Conservation (phyloP, 2,797 vertebrate genomes). For the Xerus rutilus region DNA sequence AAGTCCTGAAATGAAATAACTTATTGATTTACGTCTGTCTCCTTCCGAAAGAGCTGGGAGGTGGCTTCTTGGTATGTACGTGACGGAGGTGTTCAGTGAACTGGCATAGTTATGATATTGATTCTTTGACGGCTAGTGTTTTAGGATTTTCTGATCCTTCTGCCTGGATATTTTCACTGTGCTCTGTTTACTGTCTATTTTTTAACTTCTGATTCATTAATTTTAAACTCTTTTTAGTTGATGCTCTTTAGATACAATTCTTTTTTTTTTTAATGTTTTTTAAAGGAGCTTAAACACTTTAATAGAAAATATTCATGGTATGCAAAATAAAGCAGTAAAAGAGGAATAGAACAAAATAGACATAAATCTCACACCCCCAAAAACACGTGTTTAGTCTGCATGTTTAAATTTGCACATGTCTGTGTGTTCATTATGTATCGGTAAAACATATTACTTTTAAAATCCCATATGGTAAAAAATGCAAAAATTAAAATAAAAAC, state of each 20-base stretch:
- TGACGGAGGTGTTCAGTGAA: neutral
- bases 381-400: neutral
- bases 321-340: no score
- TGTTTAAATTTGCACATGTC: neutral
- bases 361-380: no score
- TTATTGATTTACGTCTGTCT: neutral
- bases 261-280: neutral
- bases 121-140: neutral
- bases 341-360: no score
- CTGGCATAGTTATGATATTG: neutral
- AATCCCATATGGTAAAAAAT: neutral
- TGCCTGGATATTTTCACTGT: neutral
- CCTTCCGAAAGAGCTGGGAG: neutral
- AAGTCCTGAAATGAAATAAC: neutral
- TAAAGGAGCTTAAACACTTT: no score
- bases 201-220: constrained; percentile 10
- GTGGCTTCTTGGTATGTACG: neutral
- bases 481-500: neutral
- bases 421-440: neutral
- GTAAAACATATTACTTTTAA: neutral
- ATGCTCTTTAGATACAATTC: neutral
- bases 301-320: no score
- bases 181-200: neutral
- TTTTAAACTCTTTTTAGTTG: constrained; percentile 35
- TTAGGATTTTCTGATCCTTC: constrained; percentile 22